phyloP scores from a whole-genome alignment of 1,140 invertebrate species.

The Drosophila chauvacae region DNA sequence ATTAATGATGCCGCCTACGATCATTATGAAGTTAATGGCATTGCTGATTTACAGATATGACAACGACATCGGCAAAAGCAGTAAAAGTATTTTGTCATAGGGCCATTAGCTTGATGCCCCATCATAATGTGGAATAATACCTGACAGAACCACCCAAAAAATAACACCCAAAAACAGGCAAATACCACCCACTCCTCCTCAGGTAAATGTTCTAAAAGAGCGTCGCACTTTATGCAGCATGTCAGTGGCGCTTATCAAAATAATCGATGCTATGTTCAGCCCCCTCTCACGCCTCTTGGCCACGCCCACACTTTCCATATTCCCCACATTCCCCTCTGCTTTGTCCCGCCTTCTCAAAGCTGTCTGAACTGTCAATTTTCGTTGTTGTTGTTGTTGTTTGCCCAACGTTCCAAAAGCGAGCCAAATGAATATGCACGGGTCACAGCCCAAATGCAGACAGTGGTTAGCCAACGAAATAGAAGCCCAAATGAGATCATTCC shows the following conservation, averaged over 20 bases:
- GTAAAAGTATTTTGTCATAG: slow-evolving; percentile 63
- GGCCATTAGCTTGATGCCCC: slow-evolving; percentile 64
- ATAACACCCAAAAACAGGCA: slow-evolving; percentile 1
- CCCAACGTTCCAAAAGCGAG: slow-evolving; percentile 37
- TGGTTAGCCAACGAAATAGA: slow-evolving; percentile 28
- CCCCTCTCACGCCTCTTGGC: neutral
- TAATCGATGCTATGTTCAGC: slow-evolving; percentile 62
- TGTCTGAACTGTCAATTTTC: slow-evolving; percentile 72
- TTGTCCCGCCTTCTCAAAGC: slow-evolving; percentile 5
- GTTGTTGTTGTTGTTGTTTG: slow-evolving; percentile 71
- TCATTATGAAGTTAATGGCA: slow-evolving; percentile 56
- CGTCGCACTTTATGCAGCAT: slow-evolving; percentile 62
- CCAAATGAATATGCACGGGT: slow-evolving; percentile 62
- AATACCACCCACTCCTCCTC: slow-evolving; percentile 13
- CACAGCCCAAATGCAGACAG: slow-evolving; percentile 33
- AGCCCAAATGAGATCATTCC: slow-evolving; percentile 23
- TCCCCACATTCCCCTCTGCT: too few species aligned
- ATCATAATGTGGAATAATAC: slow-evolving; percentile 51
- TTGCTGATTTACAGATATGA: slow-evolving; percentile 64
- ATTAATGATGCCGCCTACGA: slow-evolving; percentile 34
- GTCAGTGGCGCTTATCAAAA: slow-evolving; percentile 70
- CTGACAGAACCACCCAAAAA: slow-evolving; percentile 9
- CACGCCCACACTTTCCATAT: slow-evolving; percentile 14
- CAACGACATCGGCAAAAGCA: slow-evolving; percentile 16
- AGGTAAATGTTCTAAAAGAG: slow-evolving; percentile 24